Evolutionary conservation across 1,140 invertebrate species (phyloP).

Genomic region (Drosophila sturtevanti): DNA sequence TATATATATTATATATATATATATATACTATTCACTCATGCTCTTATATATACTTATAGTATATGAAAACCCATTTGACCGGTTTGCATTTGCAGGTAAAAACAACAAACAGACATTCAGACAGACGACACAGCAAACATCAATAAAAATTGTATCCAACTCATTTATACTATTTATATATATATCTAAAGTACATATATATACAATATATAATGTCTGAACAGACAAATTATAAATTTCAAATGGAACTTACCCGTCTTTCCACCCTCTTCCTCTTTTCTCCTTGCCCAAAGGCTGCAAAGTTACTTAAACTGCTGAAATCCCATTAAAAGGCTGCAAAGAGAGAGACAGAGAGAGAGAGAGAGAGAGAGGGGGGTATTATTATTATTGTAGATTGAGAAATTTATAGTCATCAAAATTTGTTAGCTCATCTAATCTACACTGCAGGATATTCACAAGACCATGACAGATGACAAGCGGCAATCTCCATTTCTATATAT

Average conservation of each 20-base stretch:
- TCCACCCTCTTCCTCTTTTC: conserved; percentile 9
- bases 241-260: conserved; percentile 40
- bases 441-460: not conserved
- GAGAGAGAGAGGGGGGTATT: not conserved
- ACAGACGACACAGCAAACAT: conserved; percentile 21
- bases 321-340: conserved; percentile 33
- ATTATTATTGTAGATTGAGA: conserved; percentile 5
- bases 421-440: conserved; percentile 3
- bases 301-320: conserved; percentile 37
- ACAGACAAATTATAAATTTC: conserved; percentile 36
- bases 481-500: not conserved
- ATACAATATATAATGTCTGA: not conserved
- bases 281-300: conserved; percentile 18
- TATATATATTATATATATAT: conserved; percentile 20
- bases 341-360: not conserved
- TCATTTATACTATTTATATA: not conserved
- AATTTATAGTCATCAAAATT: not conserved
- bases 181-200: not conserved
- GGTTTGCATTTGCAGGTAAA: conserved; percentile 50
- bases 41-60: conserved; percentile 31
- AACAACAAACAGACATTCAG: conserved; percentile 46
- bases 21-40: too few relatives aligned
- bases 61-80: conserved; percentile 51
- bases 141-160: conserved; percentile 32
- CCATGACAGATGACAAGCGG: not conserved